Evolutionary conservation across 2,888 invertebrate genomes (phyloP).

Genomic region (Drosophila kambysellisi): DNA sequence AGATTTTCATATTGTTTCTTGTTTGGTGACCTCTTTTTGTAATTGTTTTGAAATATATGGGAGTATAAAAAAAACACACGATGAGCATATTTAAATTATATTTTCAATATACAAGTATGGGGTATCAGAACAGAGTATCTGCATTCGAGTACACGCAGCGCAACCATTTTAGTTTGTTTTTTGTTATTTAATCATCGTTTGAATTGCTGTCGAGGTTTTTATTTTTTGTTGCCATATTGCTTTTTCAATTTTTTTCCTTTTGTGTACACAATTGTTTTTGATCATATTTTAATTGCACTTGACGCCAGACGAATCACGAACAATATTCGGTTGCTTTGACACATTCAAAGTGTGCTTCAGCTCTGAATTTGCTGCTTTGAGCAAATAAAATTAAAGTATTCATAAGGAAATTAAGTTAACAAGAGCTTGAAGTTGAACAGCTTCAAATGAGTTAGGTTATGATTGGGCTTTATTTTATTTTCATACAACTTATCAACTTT

Average conservation of each 20-base stretch:
- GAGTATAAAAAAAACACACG: not conserved
- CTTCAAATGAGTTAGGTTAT: not conserved
- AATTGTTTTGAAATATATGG: not conserved
- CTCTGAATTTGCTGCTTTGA: constrained; percentile 11
- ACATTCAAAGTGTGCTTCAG: constrained; percentile 52
- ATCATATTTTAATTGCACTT: constrained; percentile 61
- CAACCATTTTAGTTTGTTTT: not conserved
- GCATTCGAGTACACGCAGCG: not conserved
- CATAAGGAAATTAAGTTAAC: not conserved
- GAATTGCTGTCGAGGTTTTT: constrained; percentile 30
- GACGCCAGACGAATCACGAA: constrained; percentile 55
- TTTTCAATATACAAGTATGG: not conserved
- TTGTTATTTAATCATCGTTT: constrained; percentile 21
- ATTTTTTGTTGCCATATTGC: constrained; percentile 18
- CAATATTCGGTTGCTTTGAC: constrained; percentile 41
- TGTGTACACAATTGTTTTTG: constrained; percentile 51
- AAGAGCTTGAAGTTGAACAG: not conserved
- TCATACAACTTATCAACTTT: not conserved
- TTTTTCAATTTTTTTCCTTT: constrained; percentile 16
- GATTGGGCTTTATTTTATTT: not conserved
- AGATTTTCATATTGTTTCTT: not conserved
- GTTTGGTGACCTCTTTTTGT: not conserved
- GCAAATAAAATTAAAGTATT: constrained; percentile 15
- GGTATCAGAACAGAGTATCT: constrained; percentile 14
- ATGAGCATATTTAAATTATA: not conserved